Base-by-base conservation (phyloP, 2,797 vertebrate genomes). In the Myotis vivesi region DNA sequence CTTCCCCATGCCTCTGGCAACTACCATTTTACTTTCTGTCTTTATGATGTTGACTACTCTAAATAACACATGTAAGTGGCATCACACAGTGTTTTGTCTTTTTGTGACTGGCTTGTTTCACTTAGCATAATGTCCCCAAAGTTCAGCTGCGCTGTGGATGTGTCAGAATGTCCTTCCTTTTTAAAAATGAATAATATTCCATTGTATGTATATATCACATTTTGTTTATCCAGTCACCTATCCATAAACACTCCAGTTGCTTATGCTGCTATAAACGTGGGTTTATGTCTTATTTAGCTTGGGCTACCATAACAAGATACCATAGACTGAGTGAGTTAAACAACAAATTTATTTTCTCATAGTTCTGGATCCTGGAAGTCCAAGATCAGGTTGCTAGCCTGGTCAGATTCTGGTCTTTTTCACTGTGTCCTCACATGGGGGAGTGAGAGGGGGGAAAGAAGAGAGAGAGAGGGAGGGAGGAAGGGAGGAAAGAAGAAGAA, bases 91-190 rank as follows among this genome's bases (percentile, higher is more conserved):
- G 51, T 19, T 66, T 44, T 83, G 44, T 28, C 41, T 75, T 75
- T 53, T 33, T 33, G 44, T 23, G 13, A 33, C 69, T 66, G 57
- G 44, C 15, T 75, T 66, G 51, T 66, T 83, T 91, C 55, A 53
- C 15, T 83, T 64, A 64, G 44, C 5, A 19, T 41, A 73, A 51
- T 38, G n/a, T 53, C 30, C 44, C 30, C 36, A 33, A 59, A 90
- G 51, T 71, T 90, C 41, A 49, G 51, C 51, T 11, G 30, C 11
- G 51, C 59, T 44, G 53, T 10, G 57, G 62, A 69, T 69, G 36
- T 71, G 64, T 81, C 76, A 81, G 66, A 71, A 90, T 49, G 20
- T 30, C 38, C n/a, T 46, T 59, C 51, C 36, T 73, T 73, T 73
- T 62, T n/a, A 46, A 73, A 38, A 15, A 13, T 46, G n/a, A 71